Base-by-base conservation (phyloP, 2,797 vertebrate species). In the Eulemur coronatus region DNA sequence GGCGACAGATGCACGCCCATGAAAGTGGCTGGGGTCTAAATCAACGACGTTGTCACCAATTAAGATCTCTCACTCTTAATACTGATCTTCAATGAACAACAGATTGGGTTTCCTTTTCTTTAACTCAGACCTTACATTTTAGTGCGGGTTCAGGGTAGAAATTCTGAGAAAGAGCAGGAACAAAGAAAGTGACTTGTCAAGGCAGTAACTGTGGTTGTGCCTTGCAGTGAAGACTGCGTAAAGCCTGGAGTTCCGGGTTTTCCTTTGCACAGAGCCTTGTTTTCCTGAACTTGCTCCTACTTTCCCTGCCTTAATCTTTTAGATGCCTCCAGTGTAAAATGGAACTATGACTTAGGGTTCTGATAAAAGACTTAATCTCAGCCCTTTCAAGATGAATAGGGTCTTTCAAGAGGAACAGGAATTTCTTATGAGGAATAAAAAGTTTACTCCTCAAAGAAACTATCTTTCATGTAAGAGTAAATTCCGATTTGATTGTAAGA, bases 121-220 rank as follows among this genome's bases (percentile, higher is more conserved):
- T 78, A 87, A 94, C 91, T 94, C 61, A 70, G 28, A 28, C 14
- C 50, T 78, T 89, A 57, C 0, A 13, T 61, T 91, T 91, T 63
- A 88, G 28, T 55, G 13, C 57, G 52, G 43, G 22, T 59, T 93
- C 61, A 87, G 84, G 50, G 67, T 59, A 90, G 73, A 78, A 80
- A 88, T 86, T 93, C 57, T 57, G 84, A 95, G 78, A 90, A 94
- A 69, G 22, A 63, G 70, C 35, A 91, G 91, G 84, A 69, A 35
- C 89, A 84, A 86, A 63, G 50, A 91, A 57, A 79, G 63, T 76
- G 57, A 86, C 28, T 88, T 73, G 8, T 92, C 38, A 78, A 41
- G 48, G n/a, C 38, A 33, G 13, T 35, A 38, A 33, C 43, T 73
- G 14, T 2, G 14, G 50, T 17, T 90, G 86, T 75, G 38, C 69